phyloP scores from a whole-genome alignment of 1,140 invertebrate species.

The Drosophila grimshawi region DNA sequence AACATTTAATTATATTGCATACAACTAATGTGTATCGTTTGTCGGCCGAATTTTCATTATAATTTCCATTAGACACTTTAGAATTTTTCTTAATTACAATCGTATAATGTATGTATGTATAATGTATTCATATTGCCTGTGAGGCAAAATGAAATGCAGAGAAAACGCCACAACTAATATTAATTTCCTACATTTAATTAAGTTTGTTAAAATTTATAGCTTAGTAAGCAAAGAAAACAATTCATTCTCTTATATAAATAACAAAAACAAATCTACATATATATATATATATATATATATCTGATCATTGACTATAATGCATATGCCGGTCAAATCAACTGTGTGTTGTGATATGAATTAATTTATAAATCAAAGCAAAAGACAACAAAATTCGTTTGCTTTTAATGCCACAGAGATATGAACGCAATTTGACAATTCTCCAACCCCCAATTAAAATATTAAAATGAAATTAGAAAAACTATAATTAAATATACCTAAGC shows the following conservation, averaged over 20 bases:
- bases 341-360: slow-evolving; percentile 84
- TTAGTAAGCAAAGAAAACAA: slow-evolving; percentile 65
- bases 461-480: slow-evolving; percentile 8
- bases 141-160: slow-evolving; percentile 45
- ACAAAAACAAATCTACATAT: slow-evolving; percentile 46
- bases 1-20: slow-evolving; percentile 11
- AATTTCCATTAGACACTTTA: slow-evolving; percentile 19
- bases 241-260: slow-evolving; percentile 53
- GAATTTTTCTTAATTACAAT: slow-evolving; percentile 27
- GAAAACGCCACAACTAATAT: slow-evolving; percentile 74
- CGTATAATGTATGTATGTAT: slow-evolving; percentile 34
- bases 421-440: slow-evolving; percentile 31
- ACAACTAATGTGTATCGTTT: slow-evolving; percentile 11
- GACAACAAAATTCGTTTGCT: slow-evolving; percentile 44
- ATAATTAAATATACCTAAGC: slow-evolving; percentile 27
- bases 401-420: slow-evolving; percentile 11
- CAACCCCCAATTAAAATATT: slow-evolving; percentile 19
- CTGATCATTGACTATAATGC: slow-evolving; percentile 32
- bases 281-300: slow-evolving; percentile 54
- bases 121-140: slow-evolving; percentile 60
- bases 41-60: slow-evolving; percentile 18
- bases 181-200: slow-evolving; percentile 74
- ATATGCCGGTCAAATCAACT: slow-evolving; percentile 76
- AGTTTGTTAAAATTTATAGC: slow-evolving; percentile 79
- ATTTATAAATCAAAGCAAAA: slow-evolving; percentile 67